A percentile compares a stretch with the other conserved stretches of the same genome.
Conservation (phyloP, 1,140 invertebrate species). For the Cyphomyrmex costatus region DNA sequence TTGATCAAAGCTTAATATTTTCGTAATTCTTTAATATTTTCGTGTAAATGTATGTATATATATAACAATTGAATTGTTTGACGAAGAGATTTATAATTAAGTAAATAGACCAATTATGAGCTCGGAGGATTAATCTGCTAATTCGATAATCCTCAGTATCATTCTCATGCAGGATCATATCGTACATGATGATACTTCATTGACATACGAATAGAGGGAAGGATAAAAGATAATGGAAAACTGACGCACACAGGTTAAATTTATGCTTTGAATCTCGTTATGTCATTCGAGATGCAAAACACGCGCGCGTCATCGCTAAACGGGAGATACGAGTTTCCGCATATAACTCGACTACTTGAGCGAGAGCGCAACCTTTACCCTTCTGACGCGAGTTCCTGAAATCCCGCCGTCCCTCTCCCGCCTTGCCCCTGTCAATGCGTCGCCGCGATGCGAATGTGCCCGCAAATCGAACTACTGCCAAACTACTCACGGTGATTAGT, state of each 20-base stretch:
- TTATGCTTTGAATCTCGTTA: slow-evolving; percentile 41
- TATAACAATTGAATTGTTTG: too few species aligned
- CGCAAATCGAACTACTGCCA: slow-evolving; percentile 72
- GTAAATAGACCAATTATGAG: too few species aligned
- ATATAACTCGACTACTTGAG: slow-evolving; percentile 42
- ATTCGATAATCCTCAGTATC: slow-evolving; percentile 2
- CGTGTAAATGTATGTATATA: too few species aligned
- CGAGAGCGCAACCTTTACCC: slow-evolving; percentile 29
- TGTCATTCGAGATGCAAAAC: slow-evolving; percentile 28
- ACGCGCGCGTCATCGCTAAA: slow-evolving; percentile 45
- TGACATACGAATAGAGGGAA: not conserved
- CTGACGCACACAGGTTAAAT: not conserved
- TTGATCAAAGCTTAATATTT: too few species aligned
- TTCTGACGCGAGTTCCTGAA: slow-evolving; percentile 46
- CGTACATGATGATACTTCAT: not conserved
- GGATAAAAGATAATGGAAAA: not conserved
- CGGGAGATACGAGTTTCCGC: slow-evolving; percentile 52
- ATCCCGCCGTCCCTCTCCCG: not conserved
- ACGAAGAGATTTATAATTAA: too few species aligned
- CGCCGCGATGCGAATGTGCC: slow-evolving; percentile 29
- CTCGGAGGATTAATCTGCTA: not conserved
- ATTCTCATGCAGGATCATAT: not conserved
- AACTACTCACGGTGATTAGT: slow-evolving; percentile 76
- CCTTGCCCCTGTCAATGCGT: not conserved
- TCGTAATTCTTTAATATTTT: too few species aligned